phyloP scores from a whole-genome alignment of 1,140 invertebrate genomes.

The Solenopsis invicta region DNA sequence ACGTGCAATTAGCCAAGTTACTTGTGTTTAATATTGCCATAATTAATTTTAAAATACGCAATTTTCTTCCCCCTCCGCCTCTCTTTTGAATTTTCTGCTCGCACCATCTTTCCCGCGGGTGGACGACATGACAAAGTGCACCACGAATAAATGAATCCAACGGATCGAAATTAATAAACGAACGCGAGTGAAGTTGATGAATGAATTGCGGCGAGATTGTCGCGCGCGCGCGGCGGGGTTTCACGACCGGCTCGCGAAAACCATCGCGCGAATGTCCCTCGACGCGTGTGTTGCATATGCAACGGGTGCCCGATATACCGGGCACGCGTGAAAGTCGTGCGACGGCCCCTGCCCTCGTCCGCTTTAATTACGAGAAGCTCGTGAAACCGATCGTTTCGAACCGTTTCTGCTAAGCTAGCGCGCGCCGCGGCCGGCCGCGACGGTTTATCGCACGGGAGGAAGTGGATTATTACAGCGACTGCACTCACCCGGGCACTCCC shows the following conservation, averaged over 20 bases:
- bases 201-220: not conserved
- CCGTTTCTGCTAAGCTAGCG: not conserved
- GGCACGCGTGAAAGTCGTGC: slow-evolving; percentile 63
- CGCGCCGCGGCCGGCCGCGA: not conserved
- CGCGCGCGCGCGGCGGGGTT: not conserved
- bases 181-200: not conserved
- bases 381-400: slow-evolving; percentile 48
- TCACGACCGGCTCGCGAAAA: slow-evolving; percentile 12
- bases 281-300: slow-evolving; percentile 8
- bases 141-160: not conserved
- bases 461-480: slow-evolving; percentile 45
- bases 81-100: too few species aligned
- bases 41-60: too few species aligned
- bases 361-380: slow-evolving; percentile 56
- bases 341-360: slow-evolving; percentile 38
- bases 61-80: too few species aligned
- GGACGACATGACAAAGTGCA: not conserved
- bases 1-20: too few species aligned
- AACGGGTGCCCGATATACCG: slow-evolving; percentile 17
- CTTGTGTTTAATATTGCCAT: too few species aligned
- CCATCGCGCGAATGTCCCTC: slow-evolving; percentile 18
- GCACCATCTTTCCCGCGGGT: too few species aligned
- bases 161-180: not conserved
- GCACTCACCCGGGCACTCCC: slow-evolving; percentile 39
- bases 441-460: slow-evolving; percentile 45